A percentile compares a stretch with the other conserved stretches of the same genome.
These are phyloP conservation scores for Cecropterus lyciades DNA, from an alignment of 1,140 invertebrate species.

Conservation along the genomic window DNA sequence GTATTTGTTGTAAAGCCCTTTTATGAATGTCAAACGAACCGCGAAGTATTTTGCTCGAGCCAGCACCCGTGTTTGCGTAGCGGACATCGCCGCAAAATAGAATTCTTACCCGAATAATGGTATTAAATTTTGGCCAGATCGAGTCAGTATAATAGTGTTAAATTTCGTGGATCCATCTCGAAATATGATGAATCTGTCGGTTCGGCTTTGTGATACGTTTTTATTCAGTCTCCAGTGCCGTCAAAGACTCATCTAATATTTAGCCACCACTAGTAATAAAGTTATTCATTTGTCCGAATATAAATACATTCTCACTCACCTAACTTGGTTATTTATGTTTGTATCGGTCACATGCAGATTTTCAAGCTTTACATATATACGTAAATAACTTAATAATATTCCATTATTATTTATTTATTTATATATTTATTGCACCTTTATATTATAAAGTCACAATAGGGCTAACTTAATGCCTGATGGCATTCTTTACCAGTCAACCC, in stretches of 20 bases:
- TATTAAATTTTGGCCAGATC: constrained; percentile 70
- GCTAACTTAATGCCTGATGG: too few relatives aligned
- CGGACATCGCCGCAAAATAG: constrained; percentile 66
- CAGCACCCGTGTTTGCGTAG: constrained; percentile 69
- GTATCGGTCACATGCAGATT: too few relatives aligned
- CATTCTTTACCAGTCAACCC: too few relatives aligned
- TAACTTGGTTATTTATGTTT: too few relatives aligned
- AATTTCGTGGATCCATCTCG: constrained; percentile 71
- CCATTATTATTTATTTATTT: too few relatives aligned
- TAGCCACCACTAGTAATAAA: constrained; percentile 23
- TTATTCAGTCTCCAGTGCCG: constrained; percentile 36
- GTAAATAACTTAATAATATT: too few relatives aligned
- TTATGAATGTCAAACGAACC: constrained; percentile 71
- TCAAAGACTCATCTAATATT: constrained; percentile 31
- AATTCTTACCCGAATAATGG: constrained; percentile 69
- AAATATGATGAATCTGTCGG: constrained; percentile 78
- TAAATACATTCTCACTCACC: too few relatives aligned
- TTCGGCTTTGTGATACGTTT: constrained; percentile 57
- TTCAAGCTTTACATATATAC: too few relatives aligned
- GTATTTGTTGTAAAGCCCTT: constrained; percentile 54
- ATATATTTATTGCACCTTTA: too few relatives aligned
- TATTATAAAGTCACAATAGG: too few relatives aligned
- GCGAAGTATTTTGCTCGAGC: constrained; percentile 68
- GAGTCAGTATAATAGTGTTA: constrained; percentile 76
- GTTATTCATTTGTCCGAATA: neutral